These are phyloP conservation scores for Sinhomidia bicolor DNA, from an alignment of 2,888 invertebrate genomes.

Conservation along the genomic window DNA sequence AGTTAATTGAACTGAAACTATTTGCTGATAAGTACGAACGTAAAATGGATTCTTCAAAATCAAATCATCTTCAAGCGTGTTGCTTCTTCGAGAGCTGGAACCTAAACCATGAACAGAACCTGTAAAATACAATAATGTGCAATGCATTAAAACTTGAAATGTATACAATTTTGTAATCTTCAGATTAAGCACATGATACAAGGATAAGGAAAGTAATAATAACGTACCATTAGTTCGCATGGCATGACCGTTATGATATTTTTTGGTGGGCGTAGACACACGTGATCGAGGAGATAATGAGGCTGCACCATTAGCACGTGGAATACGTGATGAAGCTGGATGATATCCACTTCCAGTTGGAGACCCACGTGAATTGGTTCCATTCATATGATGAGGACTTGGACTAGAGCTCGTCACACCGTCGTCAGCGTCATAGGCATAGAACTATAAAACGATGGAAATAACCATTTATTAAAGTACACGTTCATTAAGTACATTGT, in stretches of 20 bases:
- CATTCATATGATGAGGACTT: constrained; percentile 74
- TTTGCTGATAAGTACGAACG: neutral
- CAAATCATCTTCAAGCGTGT: constrained; percentile 83
- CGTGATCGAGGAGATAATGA: constrained; percentile 78
- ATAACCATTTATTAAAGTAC: no score
- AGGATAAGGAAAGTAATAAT: neutral
- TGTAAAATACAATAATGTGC: constrained; percentile 29
- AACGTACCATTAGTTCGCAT: constrained; percentile 73
- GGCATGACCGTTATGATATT: constrained; percentile 74
- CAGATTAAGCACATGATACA: no score
- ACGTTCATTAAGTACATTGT: no score
- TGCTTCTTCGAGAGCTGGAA: constrained; percentile 81
- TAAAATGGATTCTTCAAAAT: constrained; percentile 82
- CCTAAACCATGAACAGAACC: constrained; percentile 80
- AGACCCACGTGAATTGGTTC: constrained; percentile 73
- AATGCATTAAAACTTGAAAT: neutral
- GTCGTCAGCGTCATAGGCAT: constrained; percentile 79
- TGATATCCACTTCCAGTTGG: constrained; percentile 75
- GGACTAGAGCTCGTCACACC: constrained; percentile 78
- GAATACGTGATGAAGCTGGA: constrained; percentile 76
- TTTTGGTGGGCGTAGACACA: constrained; percentile 79
- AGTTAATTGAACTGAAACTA: neutral
- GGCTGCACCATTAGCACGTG: constrained; percentile 78
- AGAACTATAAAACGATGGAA: constrained; percentile 71
- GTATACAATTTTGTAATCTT: no score